Percentiles rank a stretch among this genome's conserved stretches.
Evolutionary conservation across 2,888 invertebrate genomes (phyloP).

Genomic region (Melinaea marsaeus): DNA sequence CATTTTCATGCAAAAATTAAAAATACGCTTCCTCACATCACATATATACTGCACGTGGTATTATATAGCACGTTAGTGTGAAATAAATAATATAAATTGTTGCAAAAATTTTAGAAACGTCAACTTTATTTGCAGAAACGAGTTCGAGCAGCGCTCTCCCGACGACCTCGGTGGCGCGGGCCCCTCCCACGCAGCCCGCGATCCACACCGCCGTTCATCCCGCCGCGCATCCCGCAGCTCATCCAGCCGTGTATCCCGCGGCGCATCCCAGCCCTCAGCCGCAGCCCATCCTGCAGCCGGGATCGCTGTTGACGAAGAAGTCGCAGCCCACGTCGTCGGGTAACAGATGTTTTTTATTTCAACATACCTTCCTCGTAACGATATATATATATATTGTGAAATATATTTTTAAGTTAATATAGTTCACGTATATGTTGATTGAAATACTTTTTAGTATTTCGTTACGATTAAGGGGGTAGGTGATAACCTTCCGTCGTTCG

Average conservation of each 20-base stretch:
- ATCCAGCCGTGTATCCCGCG: constrained; percentile 58
- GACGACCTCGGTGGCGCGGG: constrained; percentile 28
- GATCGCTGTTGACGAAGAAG: constrained; percentile 38
- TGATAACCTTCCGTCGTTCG: too few relatives aligned
- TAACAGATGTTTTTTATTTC: constrained; percentile 33
- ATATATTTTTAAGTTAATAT: too few relatives aligned
- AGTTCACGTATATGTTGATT: too few relatives aligned
- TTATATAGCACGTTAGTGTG: not conserved
- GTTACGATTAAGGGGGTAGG: too few relatives aligned
- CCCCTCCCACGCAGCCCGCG: constrained; percentile 25
- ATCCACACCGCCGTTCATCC: constrained; percentile 52
- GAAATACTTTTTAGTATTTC: too few relatives aligned
- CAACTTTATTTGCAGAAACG: constrained; percentile 24
- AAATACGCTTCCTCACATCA: too few relatives aligned
- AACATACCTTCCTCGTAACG: too few relatives aligned
- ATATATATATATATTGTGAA: too few relatives aligned
- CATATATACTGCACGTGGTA: not conserved
- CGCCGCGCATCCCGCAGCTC: constrained; percentile 55
- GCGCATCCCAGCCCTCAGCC: constrained; percentile 10
- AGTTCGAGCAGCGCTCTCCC: constrained; percentile 34
- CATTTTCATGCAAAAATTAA: too few relatives aligned
- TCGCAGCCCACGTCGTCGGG: constrained; percentile 65
- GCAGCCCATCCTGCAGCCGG: constrained; percentile 30
- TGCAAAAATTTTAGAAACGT: too few relatives aligned
- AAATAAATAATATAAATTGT: constrained; percentile 6